A percentile compares a stretch with the other conserved stretches of the same genome.
Conservation (phyloP, 2,797 vertebrate genomes). For the Crocidura indochinensis region DNA sequence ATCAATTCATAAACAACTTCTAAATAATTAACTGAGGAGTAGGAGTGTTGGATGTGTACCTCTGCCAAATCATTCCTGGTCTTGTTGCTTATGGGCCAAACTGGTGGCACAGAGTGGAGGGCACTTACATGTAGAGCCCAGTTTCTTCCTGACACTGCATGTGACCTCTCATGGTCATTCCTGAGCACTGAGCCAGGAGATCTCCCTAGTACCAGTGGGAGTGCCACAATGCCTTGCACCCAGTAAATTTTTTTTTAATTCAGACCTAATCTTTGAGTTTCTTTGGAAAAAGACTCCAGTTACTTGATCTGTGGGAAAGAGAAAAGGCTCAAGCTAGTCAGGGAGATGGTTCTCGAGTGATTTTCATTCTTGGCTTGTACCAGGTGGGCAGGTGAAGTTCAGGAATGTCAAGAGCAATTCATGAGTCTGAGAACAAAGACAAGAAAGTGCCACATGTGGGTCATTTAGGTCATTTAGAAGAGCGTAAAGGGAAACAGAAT, state of each 20-base stretch:
- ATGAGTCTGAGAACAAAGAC: neutral
- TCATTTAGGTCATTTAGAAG: neutral
- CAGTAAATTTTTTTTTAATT: neutral
- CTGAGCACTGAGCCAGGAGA: too few species aligned
- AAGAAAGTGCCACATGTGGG: neutral
- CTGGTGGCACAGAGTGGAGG: too few species aligned
- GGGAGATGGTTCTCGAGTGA: too few species aligned
- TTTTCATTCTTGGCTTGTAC: neutral
- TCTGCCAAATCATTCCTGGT: neutral
- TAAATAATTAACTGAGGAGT: neutral
- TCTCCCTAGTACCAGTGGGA: too few species aligned
- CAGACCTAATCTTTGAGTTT: slow-evolving; percentile 21
- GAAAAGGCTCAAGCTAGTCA: neutral
- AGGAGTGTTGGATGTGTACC: neutral
- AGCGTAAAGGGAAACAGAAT: neutral
- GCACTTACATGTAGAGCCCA: too few species aligned
- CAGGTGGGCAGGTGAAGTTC: neutral
- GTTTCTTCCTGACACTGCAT: too few species aligned
- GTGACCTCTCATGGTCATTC: too few species aligned
- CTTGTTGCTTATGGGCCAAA: too few species aligned
- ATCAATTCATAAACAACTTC: neutral
- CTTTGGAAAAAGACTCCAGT: neutral
- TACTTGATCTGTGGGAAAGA: neutral
- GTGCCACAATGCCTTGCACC: too few species aligned
- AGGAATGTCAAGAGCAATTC: neutral